phyloP scores from a whole-genome alignment of 2,888 invertebrate species.

The Baccha elongata region DNA sequence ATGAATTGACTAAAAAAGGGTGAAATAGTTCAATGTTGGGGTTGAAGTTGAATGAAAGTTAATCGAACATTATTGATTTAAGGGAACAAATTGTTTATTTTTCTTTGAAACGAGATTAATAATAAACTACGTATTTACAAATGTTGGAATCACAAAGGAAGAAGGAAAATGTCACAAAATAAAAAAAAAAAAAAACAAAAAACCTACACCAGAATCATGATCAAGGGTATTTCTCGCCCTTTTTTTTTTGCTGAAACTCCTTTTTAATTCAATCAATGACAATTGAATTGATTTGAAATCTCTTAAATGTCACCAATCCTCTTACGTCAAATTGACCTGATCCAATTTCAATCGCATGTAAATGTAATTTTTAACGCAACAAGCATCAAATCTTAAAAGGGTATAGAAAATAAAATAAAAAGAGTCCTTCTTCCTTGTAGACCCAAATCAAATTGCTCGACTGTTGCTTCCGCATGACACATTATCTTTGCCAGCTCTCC shows the following conservation, averaged over 20 bases:
- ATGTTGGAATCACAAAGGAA: no score
- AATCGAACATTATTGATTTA: no score
- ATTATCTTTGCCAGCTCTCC: slow-evolving; percentile 5
- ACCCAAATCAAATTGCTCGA: slow-evolving; percentile 68
- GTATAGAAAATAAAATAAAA: background rate
- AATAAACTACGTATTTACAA: no score
- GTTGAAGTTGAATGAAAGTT: no score
- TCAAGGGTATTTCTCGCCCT: background rate
- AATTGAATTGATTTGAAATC: slow-evolving; percentile 46
- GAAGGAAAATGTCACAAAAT: no score
- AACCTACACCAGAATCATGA: no score
- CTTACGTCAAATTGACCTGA: slow-evolving; percentile 62
- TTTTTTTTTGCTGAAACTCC: background rate
- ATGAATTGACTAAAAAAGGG: no score
- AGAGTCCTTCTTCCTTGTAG: slow-evolving; percentile 36
- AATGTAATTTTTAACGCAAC: slow-evolving; percentile 57
- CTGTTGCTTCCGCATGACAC: slow-evolving; percentile 68
- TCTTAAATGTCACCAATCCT: slow-evolving; percentile 46
- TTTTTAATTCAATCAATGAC: slow-evolving; percentile 6
- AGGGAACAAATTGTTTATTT: no score
- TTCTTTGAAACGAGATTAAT: no score
- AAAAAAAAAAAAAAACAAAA: no score
- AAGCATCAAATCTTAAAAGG: slow-evolving; percentile 32
- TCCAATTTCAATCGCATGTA: slow-evolving; percentile 48
- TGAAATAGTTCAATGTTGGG: no score